Conservation (phyloP, 2,797 vertebrate genomes). For the Onychomys arenicola region DNA sequence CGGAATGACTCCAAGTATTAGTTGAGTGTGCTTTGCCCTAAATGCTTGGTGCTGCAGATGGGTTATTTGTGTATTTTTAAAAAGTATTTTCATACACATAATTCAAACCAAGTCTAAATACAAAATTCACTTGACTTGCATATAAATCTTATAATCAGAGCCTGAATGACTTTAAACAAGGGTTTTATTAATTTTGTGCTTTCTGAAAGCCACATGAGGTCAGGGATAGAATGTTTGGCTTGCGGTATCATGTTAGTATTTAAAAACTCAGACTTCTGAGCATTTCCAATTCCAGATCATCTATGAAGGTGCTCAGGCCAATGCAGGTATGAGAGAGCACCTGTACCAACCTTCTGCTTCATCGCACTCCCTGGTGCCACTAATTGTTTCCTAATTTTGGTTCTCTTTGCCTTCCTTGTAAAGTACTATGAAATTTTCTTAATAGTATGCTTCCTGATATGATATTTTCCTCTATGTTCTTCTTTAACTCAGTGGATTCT, state of each 20-base stretch:
- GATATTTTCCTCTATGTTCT: background rate
- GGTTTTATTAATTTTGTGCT: background rate
- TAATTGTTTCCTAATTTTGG: background rate
- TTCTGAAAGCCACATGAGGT: background rate
- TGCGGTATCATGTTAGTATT: background rate
- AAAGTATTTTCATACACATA: background rate
- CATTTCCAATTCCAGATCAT: background rate
- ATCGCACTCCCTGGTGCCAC: background rate
- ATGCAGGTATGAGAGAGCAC: background rate
- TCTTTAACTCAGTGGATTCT: background rate
- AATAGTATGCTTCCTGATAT: background rate
- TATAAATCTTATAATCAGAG: background rate
- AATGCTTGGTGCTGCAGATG: background rate
- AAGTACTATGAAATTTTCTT: background rate
- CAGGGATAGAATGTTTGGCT: background rate
- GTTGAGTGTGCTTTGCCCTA: background rate
- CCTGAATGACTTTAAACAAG: background rate
- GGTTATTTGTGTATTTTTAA: background rate
- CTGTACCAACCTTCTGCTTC: background rate
- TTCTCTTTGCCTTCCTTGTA: background rate
- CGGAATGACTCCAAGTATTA: background rate
- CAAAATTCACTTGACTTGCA: background rate
- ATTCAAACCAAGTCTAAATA: background rate
- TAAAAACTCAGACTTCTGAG: background rate
- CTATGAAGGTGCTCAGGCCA: background rate